These are phyloP conservation scores for Myiopsitta monachus DNA, from an alignment of 2,113 vertebrate genomes.

Conservation along the genomic window DNA sequence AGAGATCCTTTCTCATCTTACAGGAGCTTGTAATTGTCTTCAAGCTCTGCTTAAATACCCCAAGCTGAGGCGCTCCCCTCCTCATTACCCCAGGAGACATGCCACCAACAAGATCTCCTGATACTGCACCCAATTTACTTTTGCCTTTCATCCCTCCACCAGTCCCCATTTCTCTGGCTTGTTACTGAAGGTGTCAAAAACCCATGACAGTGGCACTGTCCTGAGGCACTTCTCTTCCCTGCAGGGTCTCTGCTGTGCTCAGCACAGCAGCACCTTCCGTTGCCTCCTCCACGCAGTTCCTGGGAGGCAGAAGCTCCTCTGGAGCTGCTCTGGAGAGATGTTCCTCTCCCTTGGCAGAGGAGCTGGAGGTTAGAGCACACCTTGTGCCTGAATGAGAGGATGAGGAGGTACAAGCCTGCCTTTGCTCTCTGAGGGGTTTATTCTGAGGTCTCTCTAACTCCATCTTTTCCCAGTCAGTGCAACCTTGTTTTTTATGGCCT, in stretches of 20 bases:
- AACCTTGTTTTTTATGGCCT: neutral
- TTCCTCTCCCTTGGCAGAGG: neutral
- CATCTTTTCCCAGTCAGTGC: neutral
- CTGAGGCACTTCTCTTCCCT: neutral
- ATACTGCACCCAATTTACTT: neutral
- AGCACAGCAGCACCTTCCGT: neutral
- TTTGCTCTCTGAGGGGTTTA: neutral
- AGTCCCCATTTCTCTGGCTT: neutral
- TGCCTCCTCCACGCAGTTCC: accelerated
- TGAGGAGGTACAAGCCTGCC: neutral
- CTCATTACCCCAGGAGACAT: neutral
- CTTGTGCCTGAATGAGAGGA: neutral
- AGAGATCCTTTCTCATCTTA: neutral
- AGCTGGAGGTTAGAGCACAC: neutral
- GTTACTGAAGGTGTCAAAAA: neutral
- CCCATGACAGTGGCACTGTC: accelerated
- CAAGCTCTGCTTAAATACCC: neutral
- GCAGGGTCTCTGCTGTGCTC: neutral
- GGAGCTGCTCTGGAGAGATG: neutral
- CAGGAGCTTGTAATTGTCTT: neutral
- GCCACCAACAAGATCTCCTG: neutral
- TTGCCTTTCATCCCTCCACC: neutral
- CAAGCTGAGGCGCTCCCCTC: neutral
- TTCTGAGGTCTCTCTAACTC: neutral
- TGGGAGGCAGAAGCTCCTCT: neutral